These are phyloP conservation scores for Chelidonichthys spinosus DNA, from an alignment of 2,797 vertebrate genomes.

Conservation along the genomic window DNA sequence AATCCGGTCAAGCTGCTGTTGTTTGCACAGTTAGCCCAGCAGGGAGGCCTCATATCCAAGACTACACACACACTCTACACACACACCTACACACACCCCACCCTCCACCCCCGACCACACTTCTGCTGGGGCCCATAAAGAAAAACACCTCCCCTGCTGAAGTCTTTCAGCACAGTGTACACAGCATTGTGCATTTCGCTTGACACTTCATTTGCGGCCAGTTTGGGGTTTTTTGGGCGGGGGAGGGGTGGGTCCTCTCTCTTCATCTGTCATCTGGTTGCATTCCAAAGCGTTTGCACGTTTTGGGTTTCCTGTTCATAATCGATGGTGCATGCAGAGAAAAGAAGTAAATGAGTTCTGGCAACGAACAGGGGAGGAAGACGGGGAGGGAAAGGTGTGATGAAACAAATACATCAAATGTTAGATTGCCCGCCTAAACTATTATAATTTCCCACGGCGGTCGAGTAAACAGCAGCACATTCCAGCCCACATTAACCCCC, in stretches of 20 bases:
- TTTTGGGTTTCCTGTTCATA: constrained; percentile 69
- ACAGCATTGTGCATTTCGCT: constrained; percentile 83
- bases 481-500: constrained; percentile 36
- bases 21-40: constrained; percentile 71
- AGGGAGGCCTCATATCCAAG: constrained; percentile 63
- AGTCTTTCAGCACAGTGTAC: constrained; percentile 70
- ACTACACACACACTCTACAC: constrained; percentile 22
- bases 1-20: constrained; percentile 62
- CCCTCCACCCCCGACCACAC: constrained; percentile 50
- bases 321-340: constrained; percentile 63
- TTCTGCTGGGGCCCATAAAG: constrained; percentile 68
- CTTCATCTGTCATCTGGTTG: constrained; percentile 73
- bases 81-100: neutral
- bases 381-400: constrained; percentile 25
- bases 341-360: constrained; percentile 8
- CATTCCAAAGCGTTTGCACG: constrained; percentile 75
- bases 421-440: neutral
- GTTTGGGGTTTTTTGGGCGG: constrained; percentile 21
- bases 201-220: constrained; percentile 84
- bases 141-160: constrained; percentile 71
- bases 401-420: neutral
- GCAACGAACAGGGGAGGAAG: neutral
- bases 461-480: constrained; percentile 12
- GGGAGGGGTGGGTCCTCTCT: constrained; percentile 8
- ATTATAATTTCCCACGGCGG: constrained; percentile 16